A percentile compares a stretch with the other conserved stretches of the same genome.
phyloP scores from a whole-genome alignment of 2,113 vertebrate species.

The Chaetodon trifascialis region DNA sequence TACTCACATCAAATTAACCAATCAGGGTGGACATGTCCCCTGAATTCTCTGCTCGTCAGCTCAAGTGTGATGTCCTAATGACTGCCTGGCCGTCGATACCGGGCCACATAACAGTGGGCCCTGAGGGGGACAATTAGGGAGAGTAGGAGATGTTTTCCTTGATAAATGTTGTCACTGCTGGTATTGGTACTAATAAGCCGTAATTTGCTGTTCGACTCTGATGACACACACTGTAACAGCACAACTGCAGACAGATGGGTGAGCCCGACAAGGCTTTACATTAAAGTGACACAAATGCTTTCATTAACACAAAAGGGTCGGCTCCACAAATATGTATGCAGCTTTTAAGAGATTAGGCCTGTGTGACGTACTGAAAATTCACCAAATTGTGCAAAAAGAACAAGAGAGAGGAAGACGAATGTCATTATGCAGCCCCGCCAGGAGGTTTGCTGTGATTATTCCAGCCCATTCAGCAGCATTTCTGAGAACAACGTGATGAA shows the following conservation, averaged over 20 bases:
- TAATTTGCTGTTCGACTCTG: slow-evolving; percentile 71
- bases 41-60: slow-evolving; percentile 61
- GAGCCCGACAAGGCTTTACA: slow-evolving; percentile 58
- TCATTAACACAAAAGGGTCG: slow-evolving; percentile 26
- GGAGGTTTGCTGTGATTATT: background rate
- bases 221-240: slow-evolving; percentile 64
- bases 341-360: slow-evolving; percentile 36
- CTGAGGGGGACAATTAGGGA: slow-evolving; percentile 74
- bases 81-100: slow-evolving; percentile 74
- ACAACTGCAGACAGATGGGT: slow-evolving; percentile 55
- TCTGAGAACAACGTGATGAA: background rate
- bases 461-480: background rate
- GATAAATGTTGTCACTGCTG: slow-evolving; percentile 78
- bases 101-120: slow-evolving; percentile 60
- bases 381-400: background rate
- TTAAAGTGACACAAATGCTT: slow-evolving; percentile 61
- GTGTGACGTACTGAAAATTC: slow-evolving; percentile 18
- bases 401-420: background rate
- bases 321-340: slow-evolving; percentile 33
- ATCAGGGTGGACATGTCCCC: slow-evolving; percentile 68
- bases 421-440: background rate
- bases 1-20: slow-evolving; percentile 76
- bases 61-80: slow-evolving; percentile 81
- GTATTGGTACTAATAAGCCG: slow-evolving; percentile 78
- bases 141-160: slow-evolving; percentile 74